phyloP scores from a whole-genome alignment of 2,113 vertebrate genomes.

The Pangasianodon hypophthalmus region DNA sequence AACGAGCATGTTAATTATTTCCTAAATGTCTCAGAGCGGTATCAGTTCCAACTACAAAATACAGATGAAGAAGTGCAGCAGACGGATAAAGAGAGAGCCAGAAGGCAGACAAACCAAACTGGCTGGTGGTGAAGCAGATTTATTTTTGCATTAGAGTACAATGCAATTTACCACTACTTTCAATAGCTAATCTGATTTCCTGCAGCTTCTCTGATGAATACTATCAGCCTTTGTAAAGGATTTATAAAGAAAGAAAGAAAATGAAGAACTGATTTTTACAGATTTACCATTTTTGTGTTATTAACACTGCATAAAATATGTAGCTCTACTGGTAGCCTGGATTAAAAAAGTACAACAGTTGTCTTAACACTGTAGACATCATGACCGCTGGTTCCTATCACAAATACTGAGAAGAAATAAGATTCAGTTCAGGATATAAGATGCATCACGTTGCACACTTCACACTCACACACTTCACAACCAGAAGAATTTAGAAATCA shows the following conservation, averaged over 20 bases:
- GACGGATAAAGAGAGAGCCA: constrained; percentile 11
- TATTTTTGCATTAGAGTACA: constrained; percentile 5
- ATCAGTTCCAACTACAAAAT: constrained; percentile 1
- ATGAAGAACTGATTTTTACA: neutral
- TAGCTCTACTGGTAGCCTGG: neutral
- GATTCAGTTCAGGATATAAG: neutral
- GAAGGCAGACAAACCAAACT: constrained; percentile 22
- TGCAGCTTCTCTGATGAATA: constrained; percentile 14
- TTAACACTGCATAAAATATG: neutral
- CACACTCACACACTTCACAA: too few species aligned
- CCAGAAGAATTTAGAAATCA: neutral
- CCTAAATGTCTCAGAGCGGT: neutral
- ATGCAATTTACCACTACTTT: constrained; percentile 12
- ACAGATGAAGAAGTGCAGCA: constrained; percentile 1
- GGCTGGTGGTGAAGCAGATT: constrained; percentile 13
- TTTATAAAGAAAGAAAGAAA: constrained; percentile 9
- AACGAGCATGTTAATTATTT: constrained; percentile 17
- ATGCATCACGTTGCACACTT: neutral
- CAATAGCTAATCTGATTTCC: constrained; percentile 19
- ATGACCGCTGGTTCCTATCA: neutral
- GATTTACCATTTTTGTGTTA: neutral
- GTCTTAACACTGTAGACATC: neutral
- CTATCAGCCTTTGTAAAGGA: constrained; percentile 6
- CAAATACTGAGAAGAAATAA: neutral
- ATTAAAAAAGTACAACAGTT: neutral